Evolutionary conservation across 2,888 invertebrate species (phyloP).

Genomic region (Cerastis rubricosa): DNA sequence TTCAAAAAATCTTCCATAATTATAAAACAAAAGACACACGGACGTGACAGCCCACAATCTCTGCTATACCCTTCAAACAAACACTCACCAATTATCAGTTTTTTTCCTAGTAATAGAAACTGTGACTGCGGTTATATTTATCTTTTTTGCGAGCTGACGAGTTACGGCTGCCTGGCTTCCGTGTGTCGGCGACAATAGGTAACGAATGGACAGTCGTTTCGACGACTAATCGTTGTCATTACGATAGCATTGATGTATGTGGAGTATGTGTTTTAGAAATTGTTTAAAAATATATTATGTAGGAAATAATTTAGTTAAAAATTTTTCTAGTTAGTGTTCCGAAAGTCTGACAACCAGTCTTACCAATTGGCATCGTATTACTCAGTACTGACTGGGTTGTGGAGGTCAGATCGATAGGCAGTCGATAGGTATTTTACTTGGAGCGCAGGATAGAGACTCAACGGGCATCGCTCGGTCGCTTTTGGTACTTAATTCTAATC

Average conservation of each 20-base stretch:
- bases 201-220: slow-evolving; percentile 52
- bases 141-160: slow-evolving; percentile 46
- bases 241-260: slow-evolving; percentile 49
- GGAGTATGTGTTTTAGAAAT: slow-evolving; percentile 23
- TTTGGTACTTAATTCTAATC: no score
- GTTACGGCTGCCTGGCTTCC: slow-evolving; percentile 55
- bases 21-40: slow-evolving; percentile 49
- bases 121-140: slow-evolving; percentile 53
- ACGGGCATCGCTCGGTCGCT: background rate
- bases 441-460: background rate
- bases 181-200: slow-evolving; percentile 57
- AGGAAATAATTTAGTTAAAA: background rate
- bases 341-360: no score
- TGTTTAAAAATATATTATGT: background rate
- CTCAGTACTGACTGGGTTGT: no score
- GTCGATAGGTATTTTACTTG: no score
- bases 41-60: slow-evolving; percentile 37
- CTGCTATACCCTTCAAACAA: slow-evolving; percentile 42
- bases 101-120: slow-evolving; percentile 52
- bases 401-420: no score
- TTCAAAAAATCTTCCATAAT: slow-evolving; percentile 29
- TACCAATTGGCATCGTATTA: no score
- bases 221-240: slow-evolving; percentile 57
- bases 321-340: background rate
- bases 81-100: slow-evolving; percentile 60